Conservation (phyloP, 1,140 invertebrate species). For the Drosophila orosa region DNA sequence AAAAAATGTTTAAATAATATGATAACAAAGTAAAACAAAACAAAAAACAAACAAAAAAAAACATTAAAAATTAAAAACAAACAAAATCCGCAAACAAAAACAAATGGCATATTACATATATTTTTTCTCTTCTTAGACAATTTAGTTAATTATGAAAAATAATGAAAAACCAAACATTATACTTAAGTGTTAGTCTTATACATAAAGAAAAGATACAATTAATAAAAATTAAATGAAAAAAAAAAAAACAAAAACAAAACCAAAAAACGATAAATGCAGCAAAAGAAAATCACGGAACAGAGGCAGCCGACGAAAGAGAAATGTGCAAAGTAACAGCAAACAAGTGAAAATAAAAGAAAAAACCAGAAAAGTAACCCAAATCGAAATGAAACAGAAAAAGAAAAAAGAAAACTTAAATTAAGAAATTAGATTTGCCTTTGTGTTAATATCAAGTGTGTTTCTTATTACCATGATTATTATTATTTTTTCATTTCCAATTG, state of each 20-base stretch:
- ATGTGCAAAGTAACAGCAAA: constrained; percentile 48
- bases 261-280: constrained; percentile 33
- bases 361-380: constrained; percentile 39
- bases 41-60: constrained; percentile 23
- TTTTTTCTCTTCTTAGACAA: constrained; percentile 81
- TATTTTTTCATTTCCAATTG: constrained; percentile 65
- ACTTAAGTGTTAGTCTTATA: constrained; percentile 82
- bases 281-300: constrained; percentile 55
- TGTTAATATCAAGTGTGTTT: constrained; percentile 66
- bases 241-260: constrained; percentile 6
- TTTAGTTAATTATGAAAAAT: constrained; percentile 79
- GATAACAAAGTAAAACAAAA: constrained; percentile 41
- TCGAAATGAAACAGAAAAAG: constrained; percentile 19
- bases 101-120: constrained; percentile 64
- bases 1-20: constrained; percentile 66
- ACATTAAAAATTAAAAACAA: constrained; percentile 39
- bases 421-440: constrained; percentile 71
- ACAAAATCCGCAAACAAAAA: constrained; percentile 42
- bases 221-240: constrained; percentile 37
- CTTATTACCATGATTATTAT: constrained; percentile 58
- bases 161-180: constrained; percentile 66
- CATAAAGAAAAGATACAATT: constrained; percentile 62
- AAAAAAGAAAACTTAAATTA: constrained; percentile 61
- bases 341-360: constrained; percentile 31
- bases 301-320: constrained; percentile 30